Evolutionary conservation across 2,888 invertebrate species (phyloP).

Genomic region (Ornithoptera priamus): DNA sequence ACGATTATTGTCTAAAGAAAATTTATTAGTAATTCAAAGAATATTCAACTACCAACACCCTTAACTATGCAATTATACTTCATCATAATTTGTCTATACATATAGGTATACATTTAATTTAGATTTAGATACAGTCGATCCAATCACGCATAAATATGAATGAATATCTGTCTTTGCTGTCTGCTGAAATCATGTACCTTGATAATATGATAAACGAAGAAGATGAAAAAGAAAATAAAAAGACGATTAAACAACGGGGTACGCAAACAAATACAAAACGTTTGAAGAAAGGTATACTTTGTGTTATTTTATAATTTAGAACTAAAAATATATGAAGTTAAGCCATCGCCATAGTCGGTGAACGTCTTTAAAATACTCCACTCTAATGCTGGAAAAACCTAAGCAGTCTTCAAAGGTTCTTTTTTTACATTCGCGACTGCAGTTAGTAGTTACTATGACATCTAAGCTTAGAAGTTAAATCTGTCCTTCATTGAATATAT

Average conservation of each 20-base stretch:
- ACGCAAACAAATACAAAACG: conserved; percentile 49
- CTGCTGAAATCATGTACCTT: conserved; percentile 5
- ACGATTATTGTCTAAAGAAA: neutral
- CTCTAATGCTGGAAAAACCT: too few species aligned
- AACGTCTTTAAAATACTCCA: too few species aligned
- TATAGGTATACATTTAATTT: neutral
- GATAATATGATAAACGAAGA: conserved; percentile 32
- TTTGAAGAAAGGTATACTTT: conserved; percentile 29
- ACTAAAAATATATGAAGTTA: too few species aligned
- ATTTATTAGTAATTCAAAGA: neutral
- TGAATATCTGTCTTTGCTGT: conserved; percentile 10
- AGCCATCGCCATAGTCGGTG: too few species aligned
- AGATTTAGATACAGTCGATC: neutral
- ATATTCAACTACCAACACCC: neutral
- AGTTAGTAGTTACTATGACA: too few species aligned
- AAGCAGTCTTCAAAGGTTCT: too few species aligned
- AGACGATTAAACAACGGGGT: conserved; percentile 41
- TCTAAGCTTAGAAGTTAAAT: too few species aligned
- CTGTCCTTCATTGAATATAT: neutral
- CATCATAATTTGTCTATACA: neutral
- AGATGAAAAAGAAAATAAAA: conserved; percentile 32
- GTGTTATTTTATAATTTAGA: neutral
- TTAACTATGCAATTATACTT: neutral
- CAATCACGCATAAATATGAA: conserved; percentile 11
- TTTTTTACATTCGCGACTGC: too few species aligned